Base-by-base conservation (phyloP, 2,797 vertebrate species). In the Danionella dracula region DNA sequence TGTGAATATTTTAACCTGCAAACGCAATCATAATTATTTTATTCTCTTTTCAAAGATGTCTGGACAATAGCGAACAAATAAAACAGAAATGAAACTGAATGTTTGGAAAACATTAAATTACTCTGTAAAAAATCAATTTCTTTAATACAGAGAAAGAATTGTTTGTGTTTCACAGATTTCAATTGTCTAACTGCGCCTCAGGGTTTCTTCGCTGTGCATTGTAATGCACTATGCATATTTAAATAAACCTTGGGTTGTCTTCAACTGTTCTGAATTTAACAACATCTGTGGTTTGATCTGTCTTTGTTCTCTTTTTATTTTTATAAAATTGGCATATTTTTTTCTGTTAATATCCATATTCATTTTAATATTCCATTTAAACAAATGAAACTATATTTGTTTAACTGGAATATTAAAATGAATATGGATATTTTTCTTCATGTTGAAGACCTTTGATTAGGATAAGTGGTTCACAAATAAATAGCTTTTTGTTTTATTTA, bases 201-300 rank as follows among this genome's bases (percentile, higher is more conserved):
- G 51, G 59, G 32, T 35, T 55, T 69, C 58, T 40, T 70, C 58
- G 56, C 9, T 56, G 32, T 56, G 42, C 13, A 41, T 37, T 31
- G 48, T 29, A 41, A 70, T 50, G 38, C 29, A 41, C 32, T 54
- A 55, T 63, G 17, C 51, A 63, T 57, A 63, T 63, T 70, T 63
- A 63, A 62, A 56, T 8, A 63, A 34, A 56, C 59, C 51, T 42
- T 42, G 51, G 59, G 50, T 63, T 54, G 56, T 68, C 56, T 70
- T 48, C 58, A 46, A 63, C 23, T 50, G 29, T 51, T n/a, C n/a
- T n/a, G n/a, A n/a, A n/a, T n/a, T n/a, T n/a, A n/a, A n/a, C n/a
- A n/a, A n/a, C 11, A 45, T 66, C 12, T 10, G 31, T 8, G 56
- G 13, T 45, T 2, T n/a, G n/a, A 29, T 45, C 7, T 17, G 1